Evolutionary conservation across 2,113 vertebrate species (phyloP).

Genomic region (Nicator chloris): DNA sequence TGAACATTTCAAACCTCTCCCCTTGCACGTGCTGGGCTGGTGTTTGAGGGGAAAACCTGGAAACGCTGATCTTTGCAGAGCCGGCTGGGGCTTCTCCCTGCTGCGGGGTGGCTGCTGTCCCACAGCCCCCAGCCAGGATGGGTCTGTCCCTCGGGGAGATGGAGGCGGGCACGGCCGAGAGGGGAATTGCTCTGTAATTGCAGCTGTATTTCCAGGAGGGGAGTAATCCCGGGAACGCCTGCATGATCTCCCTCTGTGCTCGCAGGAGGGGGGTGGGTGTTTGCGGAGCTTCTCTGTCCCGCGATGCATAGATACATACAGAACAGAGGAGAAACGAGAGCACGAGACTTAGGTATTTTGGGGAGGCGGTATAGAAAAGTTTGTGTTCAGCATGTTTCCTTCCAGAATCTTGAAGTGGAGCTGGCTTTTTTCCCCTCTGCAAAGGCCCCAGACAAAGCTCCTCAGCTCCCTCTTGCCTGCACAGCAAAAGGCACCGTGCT

Average conservation of each 20-base stretch:
- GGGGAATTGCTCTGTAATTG: not conserved
- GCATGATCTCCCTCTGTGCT: not conserved
- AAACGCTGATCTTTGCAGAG: not conserved
- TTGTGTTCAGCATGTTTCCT: not conserved
- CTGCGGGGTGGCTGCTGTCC: not conserved
- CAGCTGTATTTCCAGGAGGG: not conserved
- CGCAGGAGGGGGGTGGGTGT: not conserved
- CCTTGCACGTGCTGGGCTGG: not conserved
- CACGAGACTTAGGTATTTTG: fast-evolving
- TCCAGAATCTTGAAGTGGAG: not conserved
- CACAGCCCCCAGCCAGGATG: not conserved
- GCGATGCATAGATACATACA: not conserved
- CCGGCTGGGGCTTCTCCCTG: not conserved
- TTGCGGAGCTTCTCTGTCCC: not conserved
- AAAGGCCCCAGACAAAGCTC: not conserved
- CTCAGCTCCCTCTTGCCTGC: not conserved
- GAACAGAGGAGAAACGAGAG: not conserved
- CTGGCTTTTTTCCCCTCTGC: not conserved
- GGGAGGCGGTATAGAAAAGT: not conserved
- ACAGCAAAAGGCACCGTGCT: not conserved
- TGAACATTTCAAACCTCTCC: not conserved
- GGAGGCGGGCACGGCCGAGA: not conserved
- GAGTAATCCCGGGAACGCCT: not conserved
- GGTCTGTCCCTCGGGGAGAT: not conserved
- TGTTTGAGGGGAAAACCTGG: not conserved